Evolutionary conservation across 2,888 invertebrate species (phyloP).

Genomic region (Oligia latruncula): DNA sequence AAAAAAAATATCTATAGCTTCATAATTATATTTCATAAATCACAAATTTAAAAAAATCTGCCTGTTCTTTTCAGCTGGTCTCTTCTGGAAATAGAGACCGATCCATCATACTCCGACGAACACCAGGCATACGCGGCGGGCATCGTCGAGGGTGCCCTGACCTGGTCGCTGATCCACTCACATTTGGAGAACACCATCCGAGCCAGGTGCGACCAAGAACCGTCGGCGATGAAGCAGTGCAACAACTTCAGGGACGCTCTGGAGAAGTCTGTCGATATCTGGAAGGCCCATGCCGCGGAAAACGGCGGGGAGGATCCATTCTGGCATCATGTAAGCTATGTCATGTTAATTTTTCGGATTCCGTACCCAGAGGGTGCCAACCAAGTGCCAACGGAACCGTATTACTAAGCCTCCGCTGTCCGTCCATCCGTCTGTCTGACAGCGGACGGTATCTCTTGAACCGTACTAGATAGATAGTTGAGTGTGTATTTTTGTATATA

Average conservation of each 20-base stretch:
- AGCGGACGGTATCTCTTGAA: no score
- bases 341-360: background rate
- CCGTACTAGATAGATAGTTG: no score
- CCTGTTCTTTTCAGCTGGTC: slow-evolving; percentile 92
- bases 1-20: background rate
- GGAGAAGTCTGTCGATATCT: slow-evolving; percentile 91
- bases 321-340: slow-evolving; percentile 94
- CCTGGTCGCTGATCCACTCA: slow-evolving; percentile 94
- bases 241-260: slow-evolving; percentile 91
- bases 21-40: background rate
- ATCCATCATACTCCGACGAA: slow-evolving; percentile 92
- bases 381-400: background rate
- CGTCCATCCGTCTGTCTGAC: no score
- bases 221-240: slow-evolving; percentile 89
- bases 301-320: slow-evolving; percentile 90
- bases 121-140: slow-evolving; percentile 97
- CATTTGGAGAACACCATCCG: slow-evolving; percentile 93
- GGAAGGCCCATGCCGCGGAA: slow-evolving; percentile 90
- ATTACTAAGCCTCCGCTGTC: background rate
- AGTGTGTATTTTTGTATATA: no score
- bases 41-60: background rate
- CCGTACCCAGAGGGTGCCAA: background rate
- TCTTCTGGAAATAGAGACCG: slow-evolving; percentile 94
- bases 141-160: slow-evolving; percentile 94
- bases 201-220: slow-evolving; percentile 87